Conservation (phyloP, 23 tunicate species). For the Styela clava region DNA sequence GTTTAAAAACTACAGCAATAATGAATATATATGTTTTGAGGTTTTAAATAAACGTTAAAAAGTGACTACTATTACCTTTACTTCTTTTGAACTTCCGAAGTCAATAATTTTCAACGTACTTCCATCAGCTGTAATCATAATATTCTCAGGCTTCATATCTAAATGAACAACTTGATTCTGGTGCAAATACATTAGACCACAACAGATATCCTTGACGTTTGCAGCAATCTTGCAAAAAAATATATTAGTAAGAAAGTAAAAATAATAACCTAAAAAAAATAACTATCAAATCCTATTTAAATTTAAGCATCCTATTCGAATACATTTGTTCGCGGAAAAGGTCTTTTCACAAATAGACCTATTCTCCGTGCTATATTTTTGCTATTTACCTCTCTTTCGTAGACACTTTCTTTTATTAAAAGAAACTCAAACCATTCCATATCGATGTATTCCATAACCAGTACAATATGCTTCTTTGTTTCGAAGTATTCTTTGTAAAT, state of each 20-base stretch:
- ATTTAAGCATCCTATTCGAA: no score
- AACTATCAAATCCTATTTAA: no score
- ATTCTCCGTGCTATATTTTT: no score
- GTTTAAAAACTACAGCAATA: no score
- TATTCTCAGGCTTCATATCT: constrained; percentile 63
- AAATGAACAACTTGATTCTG: constrained; percentile 45
- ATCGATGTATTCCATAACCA: constrained; percentile 30
- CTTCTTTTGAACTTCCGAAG: constrained; percentile 38
- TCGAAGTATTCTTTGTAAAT: constrained; percentile 24
- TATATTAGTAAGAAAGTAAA: not conserved
- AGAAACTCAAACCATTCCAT: constrained; percentile 53
- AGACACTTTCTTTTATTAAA: not conserved
- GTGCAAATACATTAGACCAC: constrained; percentile 49
- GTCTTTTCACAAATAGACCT: no score
- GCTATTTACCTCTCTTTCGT: constrained; percentile 1
- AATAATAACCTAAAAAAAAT: no score
- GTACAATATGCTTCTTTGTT: constrained; percentile 35
- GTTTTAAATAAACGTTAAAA: no score
- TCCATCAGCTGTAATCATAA: constrained; percentile 21
- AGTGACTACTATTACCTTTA: no score
- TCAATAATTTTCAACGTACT: constrained; percentile 41
- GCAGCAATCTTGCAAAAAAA: constrained; percentile 33
- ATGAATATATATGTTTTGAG: no score
- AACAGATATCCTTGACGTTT: constrained; percentile 31
- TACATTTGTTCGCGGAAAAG: no score